Base-by-base conservation (phyloP, 2,888 invertebrate genomes). In the Polietes domitor region DNA sequence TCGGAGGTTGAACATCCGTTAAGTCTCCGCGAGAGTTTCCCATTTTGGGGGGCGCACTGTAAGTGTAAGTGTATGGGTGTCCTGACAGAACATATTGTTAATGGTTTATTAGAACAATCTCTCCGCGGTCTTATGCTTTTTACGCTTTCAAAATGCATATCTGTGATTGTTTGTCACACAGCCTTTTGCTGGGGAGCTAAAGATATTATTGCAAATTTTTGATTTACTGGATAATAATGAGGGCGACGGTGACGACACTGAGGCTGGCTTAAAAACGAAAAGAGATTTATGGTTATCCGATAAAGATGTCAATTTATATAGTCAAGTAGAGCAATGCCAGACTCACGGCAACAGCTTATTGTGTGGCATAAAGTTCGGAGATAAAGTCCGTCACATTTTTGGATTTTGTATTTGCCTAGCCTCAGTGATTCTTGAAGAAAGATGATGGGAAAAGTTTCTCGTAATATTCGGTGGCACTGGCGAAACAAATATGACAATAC, bases 21-120 rank as follows among this genome's bases (percentile, higher is more conserved):
- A 12, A 2, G 47, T n/a, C 15, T 47, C 2, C n/a, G 15, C n/a
- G n/a, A n/a, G n/a, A n/a, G n/a, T n/a, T n/a, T n/a, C n/a, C n/a
- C 15, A 47, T 24, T 50, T 50, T 19, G 2, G 4, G 6, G n/a
- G 19, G 12, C 1, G 19, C 17, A 4, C 4, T 58, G 9, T 37
- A 19, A 24, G 41, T 58, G 26, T 72, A 32, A 32, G 55, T 55
- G 12, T 73, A 24, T 41, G 10, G 7, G 19, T n/a, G 19, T 55
- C 9, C 24, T 73, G 21, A 10, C 37, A 53, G 21, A 5, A 55
- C 41, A 73, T 58, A 55, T 58, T 55, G 55, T 73, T 41, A 73
- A 58, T 55, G 58, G 58, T 73, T 73, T 55, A 55, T 58, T 55
- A 58, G 53, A 21, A 53, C 21, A n/a, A n/a, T n/a, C n/a, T n/a